phyloP scores from a whole-genome alignment of 2,113 vertebrate species.

The Emydocephalus ijimae region DNA sequence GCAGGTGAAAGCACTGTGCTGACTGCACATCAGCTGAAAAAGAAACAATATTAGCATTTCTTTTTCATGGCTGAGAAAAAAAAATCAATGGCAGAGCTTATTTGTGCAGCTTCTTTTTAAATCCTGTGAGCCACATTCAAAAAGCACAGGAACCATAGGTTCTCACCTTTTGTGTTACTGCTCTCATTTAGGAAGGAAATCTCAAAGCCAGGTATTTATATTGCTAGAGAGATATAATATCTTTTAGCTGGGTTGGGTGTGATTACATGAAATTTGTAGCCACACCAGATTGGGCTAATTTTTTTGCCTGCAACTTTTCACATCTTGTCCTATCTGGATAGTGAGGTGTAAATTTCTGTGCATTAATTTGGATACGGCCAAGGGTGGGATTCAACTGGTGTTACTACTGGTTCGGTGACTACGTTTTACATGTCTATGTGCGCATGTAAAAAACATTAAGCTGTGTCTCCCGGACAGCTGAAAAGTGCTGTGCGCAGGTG shows the following conservation, averaged over 20 bases:
- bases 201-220: background rate
- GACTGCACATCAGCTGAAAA: background rate
- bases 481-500: too few species aligned
- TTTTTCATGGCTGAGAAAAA: background rate
- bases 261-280: background rate
- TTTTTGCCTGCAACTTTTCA: background rate
- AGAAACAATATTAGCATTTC: background rate
- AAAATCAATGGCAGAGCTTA: background rate
- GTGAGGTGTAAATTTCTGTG: background rate
- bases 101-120: background rate
- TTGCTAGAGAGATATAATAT: background rate
- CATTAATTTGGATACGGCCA: too few species aligned
- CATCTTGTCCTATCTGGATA: background rate
- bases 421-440: too few species aligned
- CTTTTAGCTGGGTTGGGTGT: background rate
- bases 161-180: background rate
- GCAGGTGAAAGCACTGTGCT: background rate
- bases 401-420: too few species aligned
- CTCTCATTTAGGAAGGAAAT: background rate
- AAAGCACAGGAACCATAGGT: background rate
- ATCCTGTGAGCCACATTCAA: background rate
- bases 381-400: too few species aligned
- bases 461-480: too few species aligned
- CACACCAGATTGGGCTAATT: background rate
- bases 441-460: too few species aligned